phyloP scores from a whole-genome alignment of 2,888 invertebrate genomes.

The Cosmorhoe ocellata region DNA sequence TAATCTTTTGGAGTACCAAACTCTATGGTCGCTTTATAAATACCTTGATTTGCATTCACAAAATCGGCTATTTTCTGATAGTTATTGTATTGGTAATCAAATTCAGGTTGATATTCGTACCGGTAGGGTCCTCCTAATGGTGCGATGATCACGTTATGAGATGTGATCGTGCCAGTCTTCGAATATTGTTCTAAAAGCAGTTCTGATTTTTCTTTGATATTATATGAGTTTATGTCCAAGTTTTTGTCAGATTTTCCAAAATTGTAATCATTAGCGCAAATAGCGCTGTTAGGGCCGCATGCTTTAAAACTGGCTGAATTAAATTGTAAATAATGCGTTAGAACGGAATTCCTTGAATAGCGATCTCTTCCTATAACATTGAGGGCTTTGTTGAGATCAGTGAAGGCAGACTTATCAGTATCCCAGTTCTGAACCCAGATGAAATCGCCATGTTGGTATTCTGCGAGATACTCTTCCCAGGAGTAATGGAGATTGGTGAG shows the following conservation, averaged over 20 bases:
- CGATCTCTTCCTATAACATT: slow-evolving; percentile 60
- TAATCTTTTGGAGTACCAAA: slow-evolving; percentile 96
- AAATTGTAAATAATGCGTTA: slow-evolving; percentile 66
- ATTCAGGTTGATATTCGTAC: slow-evolving; percentile 93
- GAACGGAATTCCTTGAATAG: slow-evolving; percentile 57
- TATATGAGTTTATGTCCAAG: slow-evolving; percentile 89
- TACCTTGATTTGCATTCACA: slow-evolving; percentile 89
- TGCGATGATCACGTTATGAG: slow-evolving; percentile 95
- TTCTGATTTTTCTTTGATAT: slow-evolving; percentile 92
- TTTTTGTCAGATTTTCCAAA: slow-evolving; percentile 90
- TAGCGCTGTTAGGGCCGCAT: slow-evolving; percentile 59
- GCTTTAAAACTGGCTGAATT: slow-evolving; percentile 64
- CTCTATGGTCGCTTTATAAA: slow-evolving; percentile 87
- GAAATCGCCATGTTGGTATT: slow-evolving; percentile 93
- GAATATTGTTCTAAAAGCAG: slow-evolving; percentile 93
- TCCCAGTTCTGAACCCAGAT: slow-evolving; percentile 95
- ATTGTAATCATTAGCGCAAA: slow-evolving; percentile 67
- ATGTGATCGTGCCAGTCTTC: slow-evolving; percentile 92
- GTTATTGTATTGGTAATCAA: slow-evolving; percentile 96
- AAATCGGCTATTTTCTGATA: slow-evolving; percentile 94
- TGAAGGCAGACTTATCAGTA: slow-evolving; percentile 46
- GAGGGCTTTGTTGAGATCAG: slow-evolving; percentile 55
- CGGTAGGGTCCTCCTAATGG: slow-evolving; percentile 96
- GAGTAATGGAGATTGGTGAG: slow-evolving; percentile 96
- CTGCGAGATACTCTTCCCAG: slow-evolving; percentile 96